phyloP scores from a whole-genome alignment of 2,888 invertebrate genomes.

The Cinara cedri region DNA sequence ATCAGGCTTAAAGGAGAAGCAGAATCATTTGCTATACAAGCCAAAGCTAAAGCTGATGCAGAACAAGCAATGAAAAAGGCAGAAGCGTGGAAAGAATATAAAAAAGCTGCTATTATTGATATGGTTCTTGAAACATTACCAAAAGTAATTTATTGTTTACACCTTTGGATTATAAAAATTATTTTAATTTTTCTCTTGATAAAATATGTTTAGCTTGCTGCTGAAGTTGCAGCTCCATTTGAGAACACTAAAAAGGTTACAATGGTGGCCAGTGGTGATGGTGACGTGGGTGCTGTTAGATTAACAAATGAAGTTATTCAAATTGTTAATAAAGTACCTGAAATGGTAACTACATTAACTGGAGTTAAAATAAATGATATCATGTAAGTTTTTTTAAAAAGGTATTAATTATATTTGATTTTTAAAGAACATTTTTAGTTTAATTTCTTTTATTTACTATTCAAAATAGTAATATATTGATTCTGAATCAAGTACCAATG shows the following conservation, averaged over 20 bases:
- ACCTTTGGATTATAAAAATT: background rate
- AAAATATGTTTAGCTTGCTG: slow-evolving; percentile 75
- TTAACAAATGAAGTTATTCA: slow-evolving; percentile 91
- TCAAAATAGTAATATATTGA: background rate
- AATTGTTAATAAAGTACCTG: slow-evolving; percentile 91
- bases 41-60: slow-evolving; percentile 93
- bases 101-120: slow-evolving; percentile 93
- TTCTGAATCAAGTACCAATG: background rate
- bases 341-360: slow-evolving; percentile 87
- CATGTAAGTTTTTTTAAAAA: slow-evolving; percentile 70
- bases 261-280: slow-evolving; percentile 91
- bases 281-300: slow-evolving; percentile 92
- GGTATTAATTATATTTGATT: background rate
- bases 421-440: slow-evolving; percentile 1
- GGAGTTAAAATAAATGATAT: slow-evolving; percentile 80
- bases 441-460: background rate
- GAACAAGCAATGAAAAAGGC: slow-evolving; percentile 98
- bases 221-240: slow-evolving; percentile 94
- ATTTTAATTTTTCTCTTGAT: slow-evolving; percentile 10
- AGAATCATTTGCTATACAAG: slow-evolving; percentile 91
- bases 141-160: slow-evolving; percentile 77
- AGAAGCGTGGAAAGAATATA: slow-evolving; percentile 95
- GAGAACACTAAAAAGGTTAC: slow-evolving; percentile 94
- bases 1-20: slow-evolving; percentile 84
- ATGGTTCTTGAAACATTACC: slow-evolving; percentile 95